phyloP scores from a whole-genome alignment of 2,797 vertebrate species.

The Phataginus tetradactyla region DNA sequence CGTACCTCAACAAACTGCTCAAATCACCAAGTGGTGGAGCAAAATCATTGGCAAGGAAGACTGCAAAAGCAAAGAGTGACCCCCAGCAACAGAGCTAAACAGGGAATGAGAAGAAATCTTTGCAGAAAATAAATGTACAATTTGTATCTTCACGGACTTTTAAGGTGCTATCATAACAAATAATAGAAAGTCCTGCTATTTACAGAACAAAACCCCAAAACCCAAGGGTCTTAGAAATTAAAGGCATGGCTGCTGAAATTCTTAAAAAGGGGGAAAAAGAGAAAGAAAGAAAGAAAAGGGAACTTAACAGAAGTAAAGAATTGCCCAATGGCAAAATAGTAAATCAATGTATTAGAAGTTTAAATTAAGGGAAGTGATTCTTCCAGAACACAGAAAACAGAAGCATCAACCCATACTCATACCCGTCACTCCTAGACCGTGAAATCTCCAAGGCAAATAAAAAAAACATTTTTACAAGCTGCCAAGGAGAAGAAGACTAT shows the following conservation, averaged over 20 bases:
- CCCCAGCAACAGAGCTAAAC: neutral
- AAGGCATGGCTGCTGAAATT: neutral
- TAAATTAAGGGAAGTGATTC: neutral
- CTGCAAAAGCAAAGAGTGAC: neutral
- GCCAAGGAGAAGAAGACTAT: neutral
- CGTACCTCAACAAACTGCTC: neutral
- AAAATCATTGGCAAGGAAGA: neutral
- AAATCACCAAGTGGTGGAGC: neutral
- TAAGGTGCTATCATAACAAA: neutral
- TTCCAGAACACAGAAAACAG: neutral
- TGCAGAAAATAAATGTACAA: neutral
- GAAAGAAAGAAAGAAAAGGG: neutral
- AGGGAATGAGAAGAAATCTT: neutral
- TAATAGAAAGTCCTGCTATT: neutral
- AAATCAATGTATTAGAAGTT: neutral
- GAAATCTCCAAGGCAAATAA: neutral
- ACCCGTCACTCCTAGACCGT: neutral
- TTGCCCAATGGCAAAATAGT: neutral
- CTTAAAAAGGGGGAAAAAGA: neutral
- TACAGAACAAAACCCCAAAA: neutral
- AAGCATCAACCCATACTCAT: neutral
- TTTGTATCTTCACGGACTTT: neutral
- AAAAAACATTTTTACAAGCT: neutral
- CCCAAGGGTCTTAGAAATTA: neutral
- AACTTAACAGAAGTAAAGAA: neutral